Evolutionary conservation across 2,888 invertebrate species (phyloP).

Genomic region (Nomada goodeniana): DNA sequence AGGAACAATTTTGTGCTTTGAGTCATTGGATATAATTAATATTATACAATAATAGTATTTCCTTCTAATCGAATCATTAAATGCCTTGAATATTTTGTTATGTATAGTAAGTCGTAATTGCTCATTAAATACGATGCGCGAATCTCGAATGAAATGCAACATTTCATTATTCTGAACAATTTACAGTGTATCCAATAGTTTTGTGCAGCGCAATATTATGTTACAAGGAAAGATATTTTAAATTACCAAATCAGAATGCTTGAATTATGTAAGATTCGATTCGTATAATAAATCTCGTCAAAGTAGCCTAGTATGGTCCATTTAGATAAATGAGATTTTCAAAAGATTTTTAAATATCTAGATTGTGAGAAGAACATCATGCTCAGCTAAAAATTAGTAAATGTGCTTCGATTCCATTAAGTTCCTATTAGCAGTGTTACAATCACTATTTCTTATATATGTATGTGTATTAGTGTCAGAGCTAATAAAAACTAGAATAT

Average conservation of each 20-base stretch:
- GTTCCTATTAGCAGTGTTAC: slow-evolving; percentile 56
- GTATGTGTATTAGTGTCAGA: slow-evolving; percentile 29
- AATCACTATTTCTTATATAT: slow-evolving; percentile 30
- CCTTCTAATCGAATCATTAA: slow-evolving; percentile 5
- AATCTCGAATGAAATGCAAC: slow-evolving; percentile 18
- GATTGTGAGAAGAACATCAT: slow-evolving; percentile 52
- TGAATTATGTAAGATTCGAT: slow-evolving; percentile 13
- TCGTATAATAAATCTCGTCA: slow-evolving; percentile 42
- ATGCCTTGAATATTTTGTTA: slow-evolving; percentile 11
- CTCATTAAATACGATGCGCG: slow-evolving; percentile 13
- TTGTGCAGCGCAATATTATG: slow-evolving; percentile 25
- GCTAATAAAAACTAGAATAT: slow-evolving; percentile 32
- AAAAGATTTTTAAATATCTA: background rate
- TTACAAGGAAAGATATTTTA: slow-evolving; percentile 17
- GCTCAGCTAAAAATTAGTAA: slow-evolving; percentile 33
- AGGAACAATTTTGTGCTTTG: slow-evolving; percentile 23
- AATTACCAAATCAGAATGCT: slow-evolving; percentile 13
- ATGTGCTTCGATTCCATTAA: slow-evolving; percentile 53
- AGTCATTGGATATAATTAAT: slow-evolving; percentile 8
- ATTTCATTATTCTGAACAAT: slow-evolving; percentile 28
- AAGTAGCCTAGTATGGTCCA: slow-evolving; percentile 57
- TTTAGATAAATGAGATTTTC: background rate
- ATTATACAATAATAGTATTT: slow-evolving; percentile 10
- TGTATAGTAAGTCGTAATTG: slow-evolving; percentile 1
- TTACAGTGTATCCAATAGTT: slow-evolving; percentile 39